Evolutionary conservation across 2,113 vertebrate genomes (phyloP).

Genomic region (Cranoglanis bouderius): DNA sequence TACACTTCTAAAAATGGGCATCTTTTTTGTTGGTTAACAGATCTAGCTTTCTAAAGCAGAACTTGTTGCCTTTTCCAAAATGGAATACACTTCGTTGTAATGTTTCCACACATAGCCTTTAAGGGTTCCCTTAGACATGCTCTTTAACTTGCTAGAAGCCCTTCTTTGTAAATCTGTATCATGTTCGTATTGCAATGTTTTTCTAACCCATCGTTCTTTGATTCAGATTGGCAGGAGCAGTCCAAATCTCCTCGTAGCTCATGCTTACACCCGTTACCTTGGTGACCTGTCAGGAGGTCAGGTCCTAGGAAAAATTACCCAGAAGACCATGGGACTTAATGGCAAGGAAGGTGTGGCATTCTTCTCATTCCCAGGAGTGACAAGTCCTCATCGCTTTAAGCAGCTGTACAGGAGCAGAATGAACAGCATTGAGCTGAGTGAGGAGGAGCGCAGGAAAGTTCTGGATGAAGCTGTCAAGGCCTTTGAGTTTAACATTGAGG

Average conservation of each 20-base stretch:
- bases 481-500: conserved; percentile 82
- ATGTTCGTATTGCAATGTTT: neutral
- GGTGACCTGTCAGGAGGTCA: conserved; percentile 95
- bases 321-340: conserved; percentile 84
- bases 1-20: neutral
- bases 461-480: conserved; percentile 82
- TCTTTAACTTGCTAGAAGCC: neutral
- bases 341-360: conserved; percentile 84
- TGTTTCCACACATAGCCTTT: neutral
- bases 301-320: conserved; percentile 89
- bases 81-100: neutral
- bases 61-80: neutral
- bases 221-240: conserved; percentile 74
- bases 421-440: conserved; percentile 84
- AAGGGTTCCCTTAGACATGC: neutral
- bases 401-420: conserved; percentile 93
- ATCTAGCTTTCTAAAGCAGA: neutral
- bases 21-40: neutral
- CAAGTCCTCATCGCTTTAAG: conserved; percentile 87
- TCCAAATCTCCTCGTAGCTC: conserved; percentile 87
- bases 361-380: conserved; percentile 84
- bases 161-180: neutral
- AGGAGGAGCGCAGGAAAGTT: conserved; percentile 67
- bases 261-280: conserved; percentile 91
- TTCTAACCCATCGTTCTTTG: neutral